Evolutionary conservation across 2,888 invertebrate genomes (phyloP), one percentile per base, ranked within the genome.

Genomic region (Tupiocoris notatus): DNA sequence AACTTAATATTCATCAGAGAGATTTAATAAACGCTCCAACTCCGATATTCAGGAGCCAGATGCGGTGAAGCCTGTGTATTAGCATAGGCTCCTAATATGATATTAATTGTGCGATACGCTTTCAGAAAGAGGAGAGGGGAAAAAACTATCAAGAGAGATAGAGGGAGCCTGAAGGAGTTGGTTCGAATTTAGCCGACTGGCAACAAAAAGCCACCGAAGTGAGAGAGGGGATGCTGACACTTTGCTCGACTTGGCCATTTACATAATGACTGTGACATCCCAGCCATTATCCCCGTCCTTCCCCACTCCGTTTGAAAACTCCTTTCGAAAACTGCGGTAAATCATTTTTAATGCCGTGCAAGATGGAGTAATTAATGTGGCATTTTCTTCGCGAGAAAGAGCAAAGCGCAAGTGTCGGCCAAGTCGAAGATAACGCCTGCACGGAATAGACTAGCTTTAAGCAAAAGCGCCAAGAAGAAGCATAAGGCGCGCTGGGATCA

Each of bases 51-150:
- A 39, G 39, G 39, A 39, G 39, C 39, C 39, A 39, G 39, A 39
- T 39, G 39, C 12, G 39, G 6, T 39, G 39, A 39, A 12, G 39
- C 39, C 39, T 73, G 20, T 25, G 6, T 75, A 75, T 75, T 75
- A 67, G 75, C 67, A 62, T 66, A 67, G 67, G 56, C 75, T 67
- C 61, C 63, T 80, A 79, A 80, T 80, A 79, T 58, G 77, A 78
- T 79, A 81, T 81, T 81, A 81, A 81, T 81, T 81, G 80, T 78
- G 78, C 80, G 78, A 80, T 80, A 80, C 80, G 81, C 80, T 80
- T 79, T 79, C 76, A 78, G 77, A 67, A 67, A 76, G 76, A 75
- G 65, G 65, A 76, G 66, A 64, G 58, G 76, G 57, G 75, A 66
- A 67, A 57, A 54, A 74, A 59, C 24, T 24, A 64, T 3, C 39